phyloP scores from a whole-genome alignment of 2,888 invertebrate species.

The Plutella xylostella region DNA sequence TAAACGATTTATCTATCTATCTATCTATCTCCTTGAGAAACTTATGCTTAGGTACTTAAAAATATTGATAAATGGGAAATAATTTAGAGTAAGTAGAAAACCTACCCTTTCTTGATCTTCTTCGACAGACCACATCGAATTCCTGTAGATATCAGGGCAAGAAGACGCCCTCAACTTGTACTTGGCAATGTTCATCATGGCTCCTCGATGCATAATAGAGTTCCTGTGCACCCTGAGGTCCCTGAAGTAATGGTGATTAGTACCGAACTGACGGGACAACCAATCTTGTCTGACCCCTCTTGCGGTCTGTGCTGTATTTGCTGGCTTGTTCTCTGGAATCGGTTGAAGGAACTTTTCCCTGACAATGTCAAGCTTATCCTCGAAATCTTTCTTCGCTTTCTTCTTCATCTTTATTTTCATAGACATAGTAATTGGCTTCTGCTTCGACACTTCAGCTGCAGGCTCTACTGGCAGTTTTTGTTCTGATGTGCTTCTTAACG shows the following conservation, averaged over 20 bases:
- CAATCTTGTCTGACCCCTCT: conserved; percentile 37
- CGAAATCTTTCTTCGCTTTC: conserved; percentile 48
- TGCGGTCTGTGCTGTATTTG: conserved; percentile 29
- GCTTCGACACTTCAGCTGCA: conserved; percentile 33
- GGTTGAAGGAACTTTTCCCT: conserved; percentile 52
- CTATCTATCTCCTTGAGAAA: background rate
- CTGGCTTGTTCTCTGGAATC: conserved; percentile 54
- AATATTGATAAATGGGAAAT: background rate
- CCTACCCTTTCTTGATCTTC: conserved; percentile 73
- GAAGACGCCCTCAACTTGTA: conserved; percentile 89
- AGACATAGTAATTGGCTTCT: conserved; percentile 72
- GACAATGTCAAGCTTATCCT: conserved; percentile 48
- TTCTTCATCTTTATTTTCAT: conserved; percentile 68
- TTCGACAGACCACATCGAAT: conserved; percentile 87
- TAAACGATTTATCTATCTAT: background rate
- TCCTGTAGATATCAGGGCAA: conserved; percentile 90
- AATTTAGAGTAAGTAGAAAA: background rate
- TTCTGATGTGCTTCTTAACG: conserved; percentile 74
- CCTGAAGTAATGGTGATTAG: conserved; percentile 76
- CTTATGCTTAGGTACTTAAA: background rate
- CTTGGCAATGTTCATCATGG: conserved; percentile 86
- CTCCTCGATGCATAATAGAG: conserved; percentile 88
- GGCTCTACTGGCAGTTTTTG: conserved; percentile 63
- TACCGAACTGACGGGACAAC: conserved; percentile 63
- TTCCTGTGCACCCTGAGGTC: conserved; percentile 80